A percentile compares a stretch with the other conserved stretches of the same genome.
These are phyloP conservation scores for Hermetia illucens DNA, from an alignment of 1,140 invertebrate genomes.

Conservation along the genomic window DNA sequence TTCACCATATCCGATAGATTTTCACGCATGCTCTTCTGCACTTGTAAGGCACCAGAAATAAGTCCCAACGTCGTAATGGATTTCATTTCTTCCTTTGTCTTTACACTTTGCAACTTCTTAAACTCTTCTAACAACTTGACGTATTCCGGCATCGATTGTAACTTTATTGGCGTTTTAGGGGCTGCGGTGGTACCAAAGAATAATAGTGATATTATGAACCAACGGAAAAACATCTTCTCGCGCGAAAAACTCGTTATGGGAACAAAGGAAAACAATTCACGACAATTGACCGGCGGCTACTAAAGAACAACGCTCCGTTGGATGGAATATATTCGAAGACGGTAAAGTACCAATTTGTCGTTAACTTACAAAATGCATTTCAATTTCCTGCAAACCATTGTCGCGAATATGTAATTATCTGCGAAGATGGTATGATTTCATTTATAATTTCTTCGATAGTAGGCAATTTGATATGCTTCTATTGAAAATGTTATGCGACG, in stretches of 20 bases:
- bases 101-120: background rate
- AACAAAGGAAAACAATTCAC: background rate
- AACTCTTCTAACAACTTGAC: background rate
- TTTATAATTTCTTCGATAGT: too few relatives aligned
- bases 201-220: too few relatives aligned
- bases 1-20: conserved; percentile 14
- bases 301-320: background rate
- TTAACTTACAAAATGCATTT: background rate
- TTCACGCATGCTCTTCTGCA: conserved; percentile 20
- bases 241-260: too few relatives aligned
- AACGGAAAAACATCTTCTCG: too few relatives aligned
- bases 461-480: too few relatives aligned
- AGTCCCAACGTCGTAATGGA: conserved; percentile 17
- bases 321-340: background rate
- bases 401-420: too few relatives aligned
- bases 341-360: background rate
- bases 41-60: conserved; percentile 18
- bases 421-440: too few relatives aligned
- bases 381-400: too few relatives aligned
- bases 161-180: conserved; percentile 10
- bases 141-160: conserved; percentile 15
- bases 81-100: conserved; percentile 14
- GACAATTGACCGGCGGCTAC: background rate
- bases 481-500: too few relatives aligned
- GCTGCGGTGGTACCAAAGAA: too few relatives aligned